Conservation (phyloP, 2,797 vertebrate genomes). For the Podarcis lilfordi region DNA sequence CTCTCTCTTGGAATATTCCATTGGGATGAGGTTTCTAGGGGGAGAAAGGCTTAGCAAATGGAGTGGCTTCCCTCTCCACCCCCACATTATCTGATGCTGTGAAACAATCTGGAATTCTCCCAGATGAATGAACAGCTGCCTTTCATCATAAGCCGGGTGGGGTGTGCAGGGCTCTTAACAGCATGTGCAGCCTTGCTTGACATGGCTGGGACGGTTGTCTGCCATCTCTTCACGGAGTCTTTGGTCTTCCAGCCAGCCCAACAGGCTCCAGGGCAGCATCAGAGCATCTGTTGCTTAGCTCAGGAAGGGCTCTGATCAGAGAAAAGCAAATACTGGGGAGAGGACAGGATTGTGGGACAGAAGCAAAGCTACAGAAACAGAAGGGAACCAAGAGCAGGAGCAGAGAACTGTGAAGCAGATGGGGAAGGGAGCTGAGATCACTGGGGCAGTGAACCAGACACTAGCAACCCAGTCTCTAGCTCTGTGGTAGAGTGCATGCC, state of each 20-base stretch:
- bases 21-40: not conserved
- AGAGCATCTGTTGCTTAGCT: not conserved
- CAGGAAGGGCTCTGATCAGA: not conserved
- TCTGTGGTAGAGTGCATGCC: not conserved
- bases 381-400: not conserved
- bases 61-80: slow-evolving; percentile 11
- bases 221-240: slow-evolving; percentile 4
- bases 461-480: not conserved
- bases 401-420: not conserved
- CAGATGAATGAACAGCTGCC: slow-evolving; percentile 41
- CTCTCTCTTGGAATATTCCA: slow-evolving; percentile 19
- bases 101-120: slow-evolving; percentile 18
- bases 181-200: slow-evolving; percentile 15
- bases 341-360: too few relatives aligned
- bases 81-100: not conserved
- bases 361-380: not conserved
- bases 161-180: slow-evolving; percentile 9
- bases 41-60: slow-evolving; percentile 17
- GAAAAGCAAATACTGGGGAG: not conserved
- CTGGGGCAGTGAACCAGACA: not conserved
- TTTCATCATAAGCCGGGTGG: slow-evolving; percentile 24
- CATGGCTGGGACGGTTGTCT: not conserved
- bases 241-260: not conserved
- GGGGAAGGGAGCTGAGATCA: not conserved
- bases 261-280: not conserved